phyloP scores from a whole-genome alignment of 2,888 invertebrate species.

The Yponomeuta evonymella region DNA sequence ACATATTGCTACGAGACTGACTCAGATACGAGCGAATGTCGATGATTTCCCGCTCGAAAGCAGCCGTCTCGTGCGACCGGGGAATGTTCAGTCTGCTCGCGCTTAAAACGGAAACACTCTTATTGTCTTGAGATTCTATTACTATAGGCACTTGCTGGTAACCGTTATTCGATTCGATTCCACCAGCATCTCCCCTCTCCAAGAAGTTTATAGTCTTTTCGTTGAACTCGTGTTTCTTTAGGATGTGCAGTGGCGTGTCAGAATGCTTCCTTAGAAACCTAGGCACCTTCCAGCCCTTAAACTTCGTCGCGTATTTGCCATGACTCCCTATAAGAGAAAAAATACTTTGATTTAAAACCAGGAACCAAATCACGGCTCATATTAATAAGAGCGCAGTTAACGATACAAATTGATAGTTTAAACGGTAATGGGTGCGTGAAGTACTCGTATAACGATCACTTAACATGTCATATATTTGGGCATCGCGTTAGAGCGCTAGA shows the following conservation, averaged over 20 bases:
- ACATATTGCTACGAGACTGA: conserved; percentile 83
- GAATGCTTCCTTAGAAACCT: conserved; percentile 79
- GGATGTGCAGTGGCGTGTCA: conserved; percentile 67
- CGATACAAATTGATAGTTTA: background rate
- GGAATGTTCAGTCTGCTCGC: conserved; percentile 65
- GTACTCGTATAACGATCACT: conserved; percentile 4
- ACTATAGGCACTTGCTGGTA: conserved; percentile 82
- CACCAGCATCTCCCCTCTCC: conserved; percentile 47
- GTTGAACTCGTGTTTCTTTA: conserved; percentile 59
- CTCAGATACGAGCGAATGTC: conserved; percentile 84
- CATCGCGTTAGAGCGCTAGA: conserved; percentile 9
- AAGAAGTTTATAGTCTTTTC: conserved; percentile 54
- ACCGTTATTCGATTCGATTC: conserved; percentile 58
- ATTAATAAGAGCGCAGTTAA: background rate
- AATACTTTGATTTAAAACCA: background rate
- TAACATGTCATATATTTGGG: conserved; percentile 5
- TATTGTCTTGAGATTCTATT: conserved; percentile 73
- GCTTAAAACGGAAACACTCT: conserved; percentile 36
- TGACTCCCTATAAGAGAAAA: conserved; percentile 68
- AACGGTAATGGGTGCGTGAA: background rate
- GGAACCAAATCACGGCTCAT: background rate
- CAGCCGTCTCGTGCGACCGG: conserved; percentile 62
- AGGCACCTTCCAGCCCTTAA: conserved; percentile 82
- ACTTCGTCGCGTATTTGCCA: conserved; percentile 74
- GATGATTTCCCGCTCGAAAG: conserved; percentile 79